Evolutionary conservation across 2,797 vertebrate species (phyloP), one percentile per base, ranked within the genome.

Genomic region (Trachurus trachurus): DNA sequence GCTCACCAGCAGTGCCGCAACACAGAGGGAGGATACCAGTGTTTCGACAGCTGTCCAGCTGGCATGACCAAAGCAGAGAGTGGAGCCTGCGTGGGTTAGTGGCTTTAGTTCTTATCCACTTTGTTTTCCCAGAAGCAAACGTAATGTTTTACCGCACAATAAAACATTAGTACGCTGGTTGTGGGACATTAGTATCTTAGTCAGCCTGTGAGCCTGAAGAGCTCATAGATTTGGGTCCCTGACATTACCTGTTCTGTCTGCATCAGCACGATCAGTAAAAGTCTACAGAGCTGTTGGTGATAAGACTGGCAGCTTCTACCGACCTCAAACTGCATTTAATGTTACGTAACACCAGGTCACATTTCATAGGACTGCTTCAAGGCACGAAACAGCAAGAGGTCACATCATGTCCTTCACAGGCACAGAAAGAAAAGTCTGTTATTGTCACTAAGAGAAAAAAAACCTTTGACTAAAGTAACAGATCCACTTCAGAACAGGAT

Each of bases 11-110:
- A 95, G 87, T 96, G 96, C 80, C 93, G 85, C 6, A 96, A 96
- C 92, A 96, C 95, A 12, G 95, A 96, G 5, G 96, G 96, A 71
- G 95, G 96, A 21, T 96, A 96, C 90, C 94, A 95, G 87, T 96
- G 96, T 88, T 93, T 95, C 19, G 95, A 96, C 89, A 93, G 90
- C 87, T 97, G 96, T 75, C 93, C 94, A 6, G 72, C 88, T 58
- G 96, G 96, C 63, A 95, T 96, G 94, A 95, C 89, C 45, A 89
- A 87, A 69, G 85, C 91, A 19, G 95, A 95, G 66, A 88, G 74
- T 6, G 95, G 95, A 73, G 92, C 87, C 74, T 97, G 96, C 37
- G 40, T 86, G 45, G 96, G 96, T 97, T 42, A 93, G 94, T 77
- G n/a, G 16, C 34, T 54, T 52, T 11, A 21, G 22, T 9, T 29